phyloP scores from a whole-genome alignment of 2,113 vertebrate species.

The Clupea harengus region DNA sequence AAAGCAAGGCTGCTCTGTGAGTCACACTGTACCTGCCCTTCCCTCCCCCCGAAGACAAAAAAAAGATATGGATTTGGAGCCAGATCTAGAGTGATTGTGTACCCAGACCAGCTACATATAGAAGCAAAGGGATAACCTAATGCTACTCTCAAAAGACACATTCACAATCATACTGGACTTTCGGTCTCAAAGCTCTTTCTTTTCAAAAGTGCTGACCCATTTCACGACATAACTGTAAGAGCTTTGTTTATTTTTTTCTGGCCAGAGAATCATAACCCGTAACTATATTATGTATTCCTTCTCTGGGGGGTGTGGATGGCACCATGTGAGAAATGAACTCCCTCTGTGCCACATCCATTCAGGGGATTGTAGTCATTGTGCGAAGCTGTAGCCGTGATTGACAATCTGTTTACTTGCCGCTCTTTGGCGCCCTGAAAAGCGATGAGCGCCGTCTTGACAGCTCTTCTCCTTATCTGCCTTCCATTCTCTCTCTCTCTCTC shows the following conservation, averaged over 20 bases:
- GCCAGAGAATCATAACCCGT: background rate
- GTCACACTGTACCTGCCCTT: background rate
- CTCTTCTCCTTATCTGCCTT: background rate
- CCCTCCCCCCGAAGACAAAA: background rate
- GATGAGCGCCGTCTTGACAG: background rate
- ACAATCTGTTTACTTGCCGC: conserved; percentile 14
- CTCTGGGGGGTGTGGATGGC: background rate
- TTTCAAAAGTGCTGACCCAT: background rate
- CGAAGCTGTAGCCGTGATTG: background rate
- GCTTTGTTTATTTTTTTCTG: background rate
- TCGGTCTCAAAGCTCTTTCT: background rate
- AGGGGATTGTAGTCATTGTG: conserved; percentile 1
- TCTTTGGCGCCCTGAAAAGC: conserved; percentile 4
- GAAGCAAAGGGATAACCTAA: background rate
- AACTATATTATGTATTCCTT: background rate
- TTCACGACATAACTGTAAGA: background rate
- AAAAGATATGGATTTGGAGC: background rate
- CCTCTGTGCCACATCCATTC: background rate
- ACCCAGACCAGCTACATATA: background rate
- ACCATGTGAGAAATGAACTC: background rate
- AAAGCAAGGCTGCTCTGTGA: conserved; percentile 3
- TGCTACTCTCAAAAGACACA: background rate
- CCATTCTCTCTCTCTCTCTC: background rate
- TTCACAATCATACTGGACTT: background rate
- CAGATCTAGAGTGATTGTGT: background rate